Base-by-base conservation (phyloP, 2,113 vertebrate species). In the Tenebrosternarchus preto region DNA sequence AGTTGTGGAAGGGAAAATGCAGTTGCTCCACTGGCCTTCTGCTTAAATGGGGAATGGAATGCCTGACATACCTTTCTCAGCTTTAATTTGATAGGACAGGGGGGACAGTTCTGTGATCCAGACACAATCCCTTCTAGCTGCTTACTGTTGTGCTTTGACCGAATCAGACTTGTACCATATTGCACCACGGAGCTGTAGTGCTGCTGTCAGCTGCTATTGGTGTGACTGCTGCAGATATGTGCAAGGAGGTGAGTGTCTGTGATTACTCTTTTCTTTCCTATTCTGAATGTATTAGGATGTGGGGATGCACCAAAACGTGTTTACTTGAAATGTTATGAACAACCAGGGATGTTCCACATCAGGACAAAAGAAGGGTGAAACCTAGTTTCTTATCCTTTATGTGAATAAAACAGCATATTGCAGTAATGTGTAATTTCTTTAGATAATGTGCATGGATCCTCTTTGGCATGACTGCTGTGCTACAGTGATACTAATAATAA, bases 381-480 rank as follows among this genome's bases (percentile, higher is more conserved):
- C 69, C 55, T 55, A 66, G 70, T 33, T 29, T 66, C 43, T 70
- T 55, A 17, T 9, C 71, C 24, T 83, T 66, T 59, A 17, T 3
- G 16, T 1, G 9, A 25, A 68, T 70, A 36, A 0, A 60, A 24
- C 76, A 78, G 46, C 31, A 22, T 29, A 72, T 19, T 63, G 43
- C 77, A 83, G 73, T 60, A n/a, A 67, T 16, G 33, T 67, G 31
- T 74, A 25, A 24, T 67, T 57, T 31, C 80, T 73, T 68, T 74
- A 77, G 46, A 71, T 36, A 64, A 78, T 56, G 73, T 75, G 78
- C 64, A 83, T 83, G 78, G 76, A 19, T 68, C 64, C 64, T 68
- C 31, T 20, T 33, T 76, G 71, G 83, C 76, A 77, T 84, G 79
- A 81, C 57, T 22, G 53, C 76, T 63, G 56, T 81, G 74, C 68